Percentiles rank a stretch among this genome's conserved stretches.
phyloP scores from a whole-genome alignment of 2,888 invertebrate species.

The Zaprionus obscuricornis region DNA sequence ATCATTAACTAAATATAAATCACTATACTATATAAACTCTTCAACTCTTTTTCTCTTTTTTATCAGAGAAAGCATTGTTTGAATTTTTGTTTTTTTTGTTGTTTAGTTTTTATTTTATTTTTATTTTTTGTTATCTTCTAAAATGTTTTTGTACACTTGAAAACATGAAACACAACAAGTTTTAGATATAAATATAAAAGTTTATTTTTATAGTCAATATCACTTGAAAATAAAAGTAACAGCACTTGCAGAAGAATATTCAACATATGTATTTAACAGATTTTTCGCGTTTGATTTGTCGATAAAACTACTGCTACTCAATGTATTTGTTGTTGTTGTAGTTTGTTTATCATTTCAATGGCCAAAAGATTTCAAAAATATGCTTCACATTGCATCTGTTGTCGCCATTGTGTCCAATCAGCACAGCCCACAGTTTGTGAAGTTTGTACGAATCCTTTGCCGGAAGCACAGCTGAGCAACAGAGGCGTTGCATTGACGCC shows the following conservation, averaged over 20 bases:
- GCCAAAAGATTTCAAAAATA: slow-evolving; percentile 57
- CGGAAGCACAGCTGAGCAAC: slow-evolving; percentile 65
- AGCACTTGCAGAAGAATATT: too few relatives aligned
- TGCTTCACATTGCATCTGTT: slow-evolving; percentile 68
- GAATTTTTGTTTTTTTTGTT: not conserved
- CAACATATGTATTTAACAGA: too few relatives aligned
- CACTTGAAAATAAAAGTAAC: too few relatives aligned
- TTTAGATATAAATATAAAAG: not conserved
- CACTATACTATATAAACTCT: too few relatives aligned
- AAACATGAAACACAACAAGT: not conserved
- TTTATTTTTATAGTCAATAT: slow-evolving; percentile 10
- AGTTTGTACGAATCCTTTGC: slow-evolving; percentile 74
- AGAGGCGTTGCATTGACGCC: slow-evolving; percentile 53
- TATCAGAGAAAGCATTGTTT: not conserved
- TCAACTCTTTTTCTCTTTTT: not conserved
- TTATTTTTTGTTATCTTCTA: not conserved
- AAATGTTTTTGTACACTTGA: not conserved
- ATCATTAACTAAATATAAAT: too few relatives aligned
- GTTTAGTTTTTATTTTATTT: not conserved
- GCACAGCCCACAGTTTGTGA: slow-evolving; percentile 69
- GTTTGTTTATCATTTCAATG: not conserved
- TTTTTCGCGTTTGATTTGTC: slow-evolving; percentile 1
- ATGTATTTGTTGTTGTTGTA: slow-evolving; percentile 7
- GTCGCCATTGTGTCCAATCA: slow-evolving; percentile 73
- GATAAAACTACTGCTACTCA: not conserved